A percentile compares a stretch with the other conserved stretches of the same genome.
phyloP scores from a whole-genome alignment of 2,888 invertebrate species.

The Oconnorella tubifera region DNA sequence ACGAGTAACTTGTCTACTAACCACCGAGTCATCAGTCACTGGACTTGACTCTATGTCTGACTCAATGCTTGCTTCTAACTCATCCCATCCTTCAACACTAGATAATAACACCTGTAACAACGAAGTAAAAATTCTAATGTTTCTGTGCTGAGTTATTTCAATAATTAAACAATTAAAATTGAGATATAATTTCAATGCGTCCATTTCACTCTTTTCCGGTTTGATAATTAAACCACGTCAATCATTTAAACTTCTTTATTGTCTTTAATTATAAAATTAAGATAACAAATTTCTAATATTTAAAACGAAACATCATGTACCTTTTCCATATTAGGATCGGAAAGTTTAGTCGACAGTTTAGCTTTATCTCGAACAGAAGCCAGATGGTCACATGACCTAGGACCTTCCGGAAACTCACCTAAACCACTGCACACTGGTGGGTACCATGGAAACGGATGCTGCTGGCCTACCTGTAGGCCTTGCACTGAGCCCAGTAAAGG shows the following conservation, averaged over 20 bases:
- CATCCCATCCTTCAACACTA: constrained; percentile 7
- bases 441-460: constrained; percentile 74
- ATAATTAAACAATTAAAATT: no score
- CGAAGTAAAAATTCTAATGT: no score
- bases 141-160: no score
- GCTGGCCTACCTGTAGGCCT: constrained; percentile 62
- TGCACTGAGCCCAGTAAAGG: constrained; percentile 65
- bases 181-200: no score
- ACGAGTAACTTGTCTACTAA: constrained; percentile 17
- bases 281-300: no score
- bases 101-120: not conserved
- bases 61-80: not conserved
- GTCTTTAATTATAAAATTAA: no score
- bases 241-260: no score
- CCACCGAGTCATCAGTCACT: constrained; percentile 7
- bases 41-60: not conserved
- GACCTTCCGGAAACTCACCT: constrained; percentile 43
- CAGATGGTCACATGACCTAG: constrained; percentile 47
- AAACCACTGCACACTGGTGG: constrained; percentile 65
- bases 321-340: constrained; percentile 45
- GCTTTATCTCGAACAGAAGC: constrained; percentile 47
- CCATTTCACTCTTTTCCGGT: no score
- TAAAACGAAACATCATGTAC: no score
- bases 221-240: no score
- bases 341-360: constrained; percentile 46